Percentiles rank a stretch among this genome's conserved stretches.
These are phyloP conservation scores for Nothocercus julius DNA, from an alignment of 2,113 vertebrate species.

Conservation along the genomic window DNA sequence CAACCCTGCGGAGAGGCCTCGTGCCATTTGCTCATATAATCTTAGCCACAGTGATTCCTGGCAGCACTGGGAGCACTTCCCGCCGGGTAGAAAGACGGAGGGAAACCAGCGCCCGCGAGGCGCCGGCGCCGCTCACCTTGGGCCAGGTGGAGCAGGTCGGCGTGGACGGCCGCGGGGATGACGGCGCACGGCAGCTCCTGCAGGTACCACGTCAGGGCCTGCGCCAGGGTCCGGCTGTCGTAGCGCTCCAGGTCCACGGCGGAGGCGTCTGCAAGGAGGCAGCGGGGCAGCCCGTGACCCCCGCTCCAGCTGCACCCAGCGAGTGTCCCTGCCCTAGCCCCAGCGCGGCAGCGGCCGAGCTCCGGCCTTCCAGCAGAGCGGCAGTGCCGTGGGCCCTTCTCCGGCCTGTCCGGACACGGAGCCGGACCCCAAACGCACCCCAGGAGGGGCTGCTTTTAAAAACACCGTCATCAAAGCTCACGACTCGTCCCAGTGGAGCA, in stretches of 20 bases:
- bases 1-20: no score
- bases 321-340: no score
- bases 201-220: constrained; percentile 81
- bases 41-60: background rate
- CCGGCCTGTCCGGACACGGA: background rate
- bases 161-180: constrained; percentile 79
- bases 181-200: constrained; percentile 78
- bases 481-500: background rate
- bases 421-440: background rate
- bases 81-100: background rate
- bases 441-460: background rate
- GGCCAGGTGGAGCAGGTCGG: constrained; percentile 81
- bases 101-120: fast-evolving
- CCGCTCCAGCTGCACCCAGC: no score
- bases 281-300: no score
- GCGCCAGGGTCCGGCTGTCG: constrained; percentile 69
- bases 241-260: constrained; percentile 79
- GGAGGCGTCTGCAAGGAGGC: constrained; percentile 53
- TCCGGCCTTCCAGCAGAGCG: no score
- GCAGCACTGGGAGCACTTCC: background rate
- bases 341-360: no score
- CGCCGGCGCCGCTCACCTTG: constrained; percentile 71
- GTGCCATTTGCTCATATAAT: no score
- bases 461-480: background rate
- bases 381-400: background rate